These are phyloP conservation scores for Zingel zingel DNA, from an alignment of 2,113 vertebrate species.

Conservation along the genomic window DNA sequence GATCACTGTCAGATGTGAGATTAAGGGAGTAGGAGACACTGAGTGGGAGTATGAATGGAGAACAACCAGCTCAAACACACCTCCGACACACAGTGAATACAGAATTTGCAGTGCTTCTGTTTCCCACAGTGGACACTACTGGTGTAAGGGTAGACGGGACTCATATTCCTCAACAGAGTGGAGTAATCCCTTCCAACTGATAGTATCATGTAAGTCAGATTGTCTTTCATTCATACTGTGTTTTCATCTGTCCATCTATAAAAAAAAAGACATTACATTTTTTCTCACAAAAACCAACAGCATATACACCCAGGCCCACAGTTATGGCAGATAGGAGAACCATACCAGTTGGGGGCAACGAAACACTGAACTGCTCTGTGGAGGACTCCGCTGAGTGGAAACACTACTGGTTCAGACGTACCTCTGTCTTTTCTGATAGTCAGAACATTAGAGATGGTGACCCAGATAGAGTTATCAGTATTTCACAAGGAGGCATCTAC, in stretches of 20 bases:
- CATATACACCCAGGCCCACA: background rate
- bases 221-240: background rate
- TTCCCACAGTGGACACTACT: background rate
- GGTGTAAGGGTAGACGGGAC: background rate
- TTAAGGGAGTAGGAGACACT: background rate
- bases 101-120: background rate
- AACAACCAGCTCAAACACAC: background rate
- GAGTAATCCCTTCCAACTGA: background rate
- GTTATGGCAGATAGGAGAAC: background rate
- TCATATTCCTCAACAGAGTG: constrained; percentile 1
- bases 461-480: background rate
- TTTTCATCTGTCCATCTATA: background rate
- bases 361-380: background rate
- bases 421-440: background rate
- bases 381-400: background rate
- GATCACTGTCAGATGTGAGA: background rate
- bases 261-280: background rate
- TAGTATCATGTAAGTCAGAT: background rate
- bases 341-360: background rate
- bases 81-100: background rate
- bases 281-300: too few relatives aligned
- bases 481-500: background rate
- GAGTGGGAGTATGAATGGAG: constrained; percentile 6
- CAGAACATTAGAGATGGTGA: background rate
- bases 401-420: background rate